Base-by-base conservation (phyloP, 2,797 vertebrate species). In the Fratercula arctica region DNA sequence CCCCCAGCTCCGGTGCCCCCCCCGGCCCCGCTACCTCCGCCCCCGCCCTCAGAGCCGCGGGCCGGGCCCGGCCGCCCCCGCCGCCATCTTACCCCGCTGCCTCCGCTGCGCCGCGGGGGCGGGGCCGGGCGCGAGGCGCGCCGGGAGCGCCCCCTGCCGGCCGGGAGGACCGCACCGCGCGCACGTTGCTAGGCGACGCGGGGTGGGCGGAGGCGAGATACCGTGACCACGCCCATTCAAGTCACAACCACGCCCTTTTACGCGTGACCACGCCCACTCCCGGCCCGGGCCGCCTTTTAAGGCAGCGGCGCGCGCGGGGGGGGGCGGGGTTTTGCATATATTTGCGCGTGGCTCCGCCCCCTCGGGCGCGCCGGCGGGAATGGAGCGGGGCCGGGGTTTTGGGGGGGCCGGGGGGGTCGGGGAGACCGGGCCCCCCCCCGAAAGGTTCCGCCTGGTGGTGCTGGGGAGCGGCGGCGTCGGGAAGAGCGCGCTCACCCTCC, bases 381-480 rank as follows among this genome's bases (percentile, higher is more conserved):
- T 41, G 60, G 60, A 41, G 25, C 60, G 50, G 50, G 50, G 50
- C 26, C 50, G 50, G 53, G 53, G 17, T 13, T 26, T 19, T 39
- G 39, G 37, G 37, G 59, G 41, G 23, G 21, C 19, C 46, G 50
- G 48, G 48, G 48, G 48, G 25, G 10, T 5, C 11, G 60, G 35
- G 54, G 53, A 21, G 33, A 13, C 10, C 56, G 96, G 85, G 98
- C 98, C 98, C 97, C 98, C 83, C 97, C 97, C 96, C 98, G 98
- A 99, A 87, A 97, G 98, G 96, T 98, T 98, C 96, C 99, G 99
- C 94, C 97, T 99, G 97, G 99, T 99, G 94, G 99, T 99, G 95
- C 99, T 99, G 93, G 99, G 99, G 75, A 99, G 99, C 93, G 99
- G 99, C 90, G 99, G 99, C 85, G 99, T 99, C 96, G 99, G 99